Conservation (phyloP, 2,113 vertebrate genomes). For the Siphamia tubifer region DNA sequence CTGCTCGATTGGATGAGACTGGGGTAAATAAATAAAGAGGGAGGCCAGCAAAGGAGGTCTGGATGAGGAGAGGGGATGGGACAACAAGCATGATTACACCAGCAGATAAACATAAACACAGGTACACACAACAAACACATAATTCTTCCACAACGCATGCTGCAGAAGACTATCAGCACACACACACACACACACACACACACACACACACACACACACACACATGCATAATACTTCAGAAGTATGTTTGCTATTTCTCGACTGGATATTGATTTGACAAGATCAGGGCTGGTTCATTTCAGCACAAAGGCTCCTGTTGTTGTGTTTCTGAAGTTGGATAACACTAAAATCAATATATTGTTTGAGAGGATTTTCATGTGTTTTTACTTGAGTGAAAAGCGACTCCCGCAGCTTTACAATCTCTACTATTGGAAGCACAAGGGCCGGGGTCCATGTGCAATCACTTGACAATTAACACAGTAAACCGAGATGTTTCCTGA, state of each 20-base stretch:
- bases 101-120: constrained; percentile 38
- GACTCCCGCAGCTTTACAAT: not conserved
- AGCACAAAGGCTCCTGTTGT: constrained; percentile 33
- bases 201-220: constrained; percentile 15
- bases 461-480: too few species aligned
- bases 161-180: constrained; percentile 8
- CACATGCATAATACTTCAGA: constrained; percentile 7
- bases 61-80: constrained; percentile 51
- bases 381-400: constrained; percentile 28
- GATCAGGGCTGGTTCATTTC: constrained; percentile 36
- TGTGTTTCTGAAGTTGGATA: constrained; percentile 22
- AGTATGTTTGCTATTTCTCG: constrained; percentile 48
- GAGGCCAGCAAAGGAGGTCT: constrained; percentile 30
- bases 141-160: constrained; percentile 10
- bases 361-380: constrained; percentile 47
- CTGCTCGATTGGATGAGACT: constrained; percentile 74
- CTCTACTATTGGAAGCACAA: not conserved
- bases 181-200: constrained; percentile 45
- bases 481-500: too few species aligned
- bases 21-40: constrained; percentile 74
- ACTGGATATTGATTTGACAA: constrained; percentile 62
- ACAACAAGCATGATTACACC: constrained; percentile 55
- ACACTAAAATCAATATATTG: constrained; percentile 54
- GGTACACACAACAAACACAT: not conserved
- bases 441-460: not conserved